Evolutionary conservation across 2,113 vertebrate genomes (phyloP).

Genomic region (Chionis minor): DNA sequence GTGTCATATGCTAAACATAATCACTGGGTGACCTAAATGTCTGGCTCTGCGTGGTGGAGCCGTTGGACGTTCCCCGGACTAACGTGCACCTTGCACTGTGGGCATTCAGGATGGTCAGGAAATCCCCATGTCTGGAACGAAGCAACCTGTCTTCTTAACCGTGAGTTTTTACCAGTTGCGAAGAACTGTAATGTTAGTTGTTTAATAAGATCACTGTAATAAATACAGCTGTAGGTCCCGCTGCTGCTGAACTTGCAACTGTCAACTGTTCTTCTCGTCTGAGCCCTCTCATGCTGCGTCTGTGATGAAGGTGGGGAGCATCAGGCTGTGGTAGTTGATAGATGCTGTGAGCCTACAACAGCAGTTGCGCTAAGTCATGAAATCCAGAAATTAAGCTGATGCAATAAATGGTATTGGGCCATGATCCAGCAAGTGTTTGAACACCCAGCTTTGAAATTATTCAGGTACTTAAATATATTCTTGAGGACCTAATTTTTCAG

Average conservation of each 20-base stretch:
- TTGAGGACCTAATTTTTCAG: neutral
- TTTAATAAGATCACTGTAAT: neutral
- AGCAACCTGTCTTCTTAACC: neutral
- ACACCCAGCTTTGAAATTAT: neutral
- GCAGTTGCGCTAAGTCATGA: neutral
- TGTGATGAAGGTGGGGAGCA: neutral
- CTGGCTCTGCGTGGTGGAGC: neutral
- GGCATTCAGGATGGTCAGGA: neutral
- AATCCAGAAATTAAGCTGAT: neutral
- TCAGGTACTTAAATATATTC: neutral
- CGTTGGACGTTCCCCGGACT: neutral
- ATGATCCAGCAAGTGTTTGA: neutral
- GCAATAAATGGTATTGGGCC: neutral
- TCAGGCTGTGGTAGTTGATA: neutral
- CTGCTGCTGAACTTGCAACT: neutral
- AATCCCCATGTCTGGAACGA: neutral
- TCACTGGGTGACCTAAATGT: neutral
- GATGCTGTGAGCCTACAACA: neutral
- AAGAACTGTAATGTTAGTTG: neutral
- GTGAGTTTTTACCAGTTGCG: neutral
- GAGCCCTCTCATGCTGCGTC: neutral
- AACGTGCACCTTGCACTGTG: accelerated
- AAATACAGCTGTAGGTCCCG: neutral
- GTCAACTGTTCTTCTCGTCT: neutral
- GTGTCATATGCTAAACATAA: neutral